Conservation (phyloP, 2,113 vertebrate genomes). For the Eretmochelys imbricata region DNA sequence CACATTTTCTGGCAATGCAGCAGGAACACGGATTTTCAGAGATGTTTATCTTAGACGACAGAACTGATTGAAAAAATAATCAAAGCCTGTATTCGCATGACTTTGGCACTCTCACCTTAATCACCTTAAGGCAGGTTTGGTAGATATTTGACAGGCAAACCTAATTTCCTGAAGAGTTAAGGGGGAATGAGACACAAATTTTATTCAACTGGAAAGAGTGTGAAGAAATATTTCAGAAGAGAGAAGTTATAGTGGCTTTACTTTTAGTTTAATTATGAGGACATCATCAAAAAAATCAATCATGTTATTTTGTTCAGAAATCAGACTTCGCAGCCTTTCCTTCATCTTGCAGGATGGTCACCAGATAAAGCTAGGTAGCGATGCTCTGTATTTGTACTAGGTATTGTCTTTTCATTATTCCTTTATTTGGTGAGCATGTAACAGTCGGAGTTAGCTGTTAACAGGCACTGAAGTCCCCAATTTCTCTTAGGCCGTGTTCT, state of each 20-base stretch:
- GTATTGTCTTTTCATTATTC: neutral
- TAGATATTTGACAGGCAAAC: neutral
- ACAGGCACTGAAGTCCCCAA: neutral
- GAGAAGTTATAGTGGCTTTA: neutral
- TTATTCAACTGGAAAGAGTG: neutral
- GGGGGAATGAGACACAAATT: slow-evolving; percentile 12
- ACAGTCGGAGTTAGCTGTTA: neutral
- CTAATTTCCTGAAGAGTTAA: slow-evolving; percentile 34
- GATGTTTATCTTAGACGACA: neutral
- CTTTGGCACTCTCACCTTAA: slow-evolving; percentile 45
- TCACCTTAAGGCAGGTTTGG: slow-evolving; percentile 68
- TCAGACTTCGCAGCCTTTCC: neutral
- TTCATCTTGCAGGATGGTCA: slow-evolving; percentile 29
- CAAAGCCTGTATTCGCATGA: neutral
- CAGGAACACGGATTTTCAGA: neutral
- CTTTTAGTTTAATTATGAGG: neutral
- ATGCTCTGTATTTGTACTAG: neutral
- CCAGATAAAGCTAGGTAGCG: neutral
- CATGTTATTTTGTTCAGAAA: neutral
- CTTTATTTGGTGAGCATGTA: neutral
- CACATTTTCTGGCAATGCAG: neutral
- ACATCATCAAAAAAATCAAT: neutral
- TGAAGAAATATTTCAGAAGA: neutral
- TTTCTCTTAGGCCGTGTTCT: slow-evolving; percentile 81
- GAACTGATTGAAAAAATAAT: neutral